Base-by-base conservation (phyloP, 35 echinoderm and acorn worm species). In the Stichopus chloronotus region DNA sequence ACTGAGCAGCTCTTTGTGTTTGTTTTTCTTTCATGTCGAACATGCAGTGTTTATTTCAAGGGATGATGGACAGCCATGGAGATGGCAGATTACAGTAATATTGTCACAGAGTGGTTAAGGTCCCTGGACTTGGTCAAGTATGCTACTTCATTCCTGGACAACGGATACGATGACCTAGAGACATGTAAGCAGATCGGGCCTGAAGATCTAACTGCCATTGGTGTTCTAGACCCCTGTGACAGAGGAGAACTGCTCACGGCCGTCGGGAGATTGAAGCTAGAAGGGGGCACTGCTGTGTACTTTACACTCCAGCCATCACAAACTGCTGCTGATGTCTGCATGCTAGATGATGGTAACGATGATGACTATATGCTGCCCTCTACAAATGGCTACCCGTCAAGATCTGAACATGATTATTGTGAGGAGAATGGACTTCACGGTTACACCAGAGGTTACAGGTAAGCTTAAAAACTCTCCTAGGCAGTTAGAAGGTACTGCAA, bases 171-270 rank as follows among this genome's bases (percentile, higher is more conserved):
- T 56, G 97, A 99, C 43, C 80, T 99, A 55, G 97, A 99, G 92
- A 99, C 95, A 16, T 99, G 97, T 59, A 99, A 99, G 61, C 97
- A 99, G 94, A 96, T 99, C 52, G 97, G 97, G n/a, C 93, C 92
- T 56, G 95, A 96, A 11, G 97, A 99, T 92, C 86, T 99, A 65
- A 95, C 96, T 22, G 97, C 97, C 24, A 99, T 99, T 52, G 97
- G 97, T 7, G 97, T 99, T 4, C 90, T 92, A 3, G 90, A 95
- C 54, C 90, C 94, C 7, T 57, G 52, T 17, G 92, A 98, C 24
- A 69, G 97, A 19, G 87, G 87, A 21, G 95, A 98, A 53, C 84
- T 96, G 14, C 95, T 96, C 2, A 86, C 84, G 72, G 95, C 95
- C 3, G 95, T 96, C 0, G 92, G 90, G 11, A 76, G 95, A 14